Conservation (phyloP, 2,113 vertebrate species). For the Mohoua ochrocephala region DNA sequence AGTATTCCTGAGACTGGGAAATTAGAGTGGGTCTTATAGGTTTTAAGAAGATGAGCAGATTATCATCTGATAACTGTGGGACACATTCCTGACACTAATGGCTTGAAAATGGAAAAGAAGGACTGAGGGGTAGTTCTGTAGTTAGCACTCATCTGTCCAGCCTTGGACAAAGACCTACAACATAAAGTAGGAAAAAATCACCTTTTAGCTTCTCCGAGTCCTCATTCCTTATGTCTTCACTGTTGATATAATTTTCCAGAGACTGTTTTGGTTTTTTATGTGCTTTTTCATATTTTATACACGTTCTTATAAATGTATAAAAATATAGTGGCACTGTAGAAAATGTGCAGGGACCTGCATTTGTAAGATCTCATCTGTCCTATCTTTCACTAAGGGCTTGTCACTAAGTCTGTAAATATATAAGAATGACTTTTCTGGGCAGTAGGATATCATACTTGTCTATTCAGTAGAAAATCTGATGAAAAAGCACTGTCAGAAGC, state of each 20-base stretch:
- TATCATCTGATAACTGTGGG: neutral
- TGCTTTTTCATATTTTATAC: neutral
- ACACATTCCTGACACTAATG: neutral
- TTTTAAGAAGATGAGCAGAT: neutral
- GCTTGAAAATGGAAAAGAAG: neutral
- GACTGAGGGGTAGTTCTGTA: neutral
- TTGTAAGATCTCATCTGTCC: neutral
- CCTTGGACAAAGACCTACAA: neutral
- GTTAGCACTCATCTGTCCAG: neutral
- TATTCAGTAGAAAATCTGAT: conserved; percentile 5
- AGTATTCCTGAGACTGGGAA: neutral
- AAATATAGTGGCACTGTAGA: neutral
- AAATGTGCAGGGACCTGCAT: neutral
- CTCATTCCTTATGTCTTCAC: neutral
- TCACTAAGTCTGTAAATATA: neutral
- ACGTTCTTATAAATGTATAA: neutral
- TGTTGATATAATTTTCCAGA: neutral
- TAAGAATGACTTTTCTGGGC: neutral
- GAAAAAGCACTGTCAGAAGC: conserved; percentile 3
- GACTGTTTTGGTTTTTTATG: neutral
- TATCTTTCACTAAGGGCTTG: neutral
- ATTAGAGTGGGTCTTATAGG: neutral
- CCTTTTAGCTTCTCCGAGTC: neutral
- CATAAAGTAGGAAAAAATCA: neutral
- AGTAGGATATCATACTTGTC: neutral